These are phyloP conservation scores for Odontomyia ornata DNA, from an alignment of 2,888 invertebrate species.

Conservation along the genomic window DNA sequence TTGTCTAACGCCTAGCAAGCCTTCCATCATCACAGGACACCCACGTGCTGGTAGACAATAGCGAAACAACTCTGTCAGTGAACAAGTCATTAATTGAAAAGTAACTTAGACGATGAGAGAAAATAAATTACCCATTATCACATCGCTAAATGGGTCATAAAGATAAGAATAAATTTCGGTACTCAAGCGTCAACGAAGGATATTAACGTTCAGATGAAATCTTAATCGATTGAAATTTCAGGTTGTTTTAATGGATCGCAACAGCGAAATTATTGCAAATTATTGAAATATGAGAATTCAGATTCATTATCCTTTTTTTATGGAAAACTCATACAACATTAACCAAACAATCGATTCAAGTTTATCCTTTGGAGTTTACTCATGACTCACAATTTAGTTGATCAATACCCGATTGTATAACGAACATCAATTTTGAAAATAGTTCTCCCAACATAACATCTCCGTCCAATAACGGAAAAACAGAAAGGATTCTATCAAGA, in stretches of 20 bases:
- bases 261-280: background rate
- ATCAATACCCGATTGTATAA: background rate
- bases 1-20: background rate
- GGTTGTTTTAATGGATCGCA: too few species aligned
- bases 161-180: too few species aligned
- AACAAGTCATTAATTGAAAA: background rate
- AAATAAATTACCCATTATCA: slow-evolving; percentile 29
- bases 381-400: background rate
- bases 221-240: too few species aligned
- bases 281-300: background rate
- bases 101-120: background rate
- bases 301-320: background rate
- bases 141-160: slow-evolving; percentile 14
- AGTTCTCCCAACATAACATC: background rate
- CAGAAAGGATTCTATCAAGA: background rate
- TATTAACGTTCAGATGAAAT: too few species aligned
- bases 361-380: too few species aligned
- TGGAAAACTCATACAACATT: background rate
- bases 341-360: too few species aligned
- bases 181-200: too few species aligned
- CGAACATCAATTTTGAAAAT: background rate
- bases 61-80: background rate
- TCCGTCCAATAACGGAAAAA: background rate
- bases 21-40: background rate
- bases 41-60: background rate